A percentile compares a stretch with the other conserved stretches of the same genome.
Evolutionary conservation across 2,113 vertebrate species (phyloP).

Genomic region (Urocolius indicus): DNA sequence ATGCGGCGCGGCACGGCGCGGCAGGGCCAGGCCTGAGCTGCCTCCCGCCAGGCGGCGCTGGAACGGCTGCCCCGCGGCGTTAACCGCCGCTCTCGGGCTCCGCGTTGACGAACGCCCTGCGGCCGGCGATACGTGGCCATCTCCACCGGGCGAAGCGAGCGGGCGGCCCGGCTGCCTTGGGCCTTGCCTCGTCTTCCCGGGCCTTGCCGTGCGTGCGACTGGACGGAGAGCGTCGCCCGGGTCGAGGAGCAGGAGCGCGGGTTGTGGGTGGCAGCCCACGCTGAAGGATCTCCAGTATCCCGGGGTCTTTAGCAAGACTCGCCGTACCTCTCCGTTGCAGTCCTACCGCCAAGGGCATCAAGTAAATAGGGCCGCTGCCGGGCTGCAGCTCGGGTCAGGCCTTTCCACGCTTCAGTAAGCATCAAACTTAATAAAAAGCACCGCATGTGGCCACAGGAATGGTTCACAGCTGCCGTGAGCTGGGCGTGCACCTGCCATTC

Average conservation of each 20-base stretch:
- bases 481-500: accelerated
- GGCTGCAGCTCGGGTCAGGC: too few relatives aligned
- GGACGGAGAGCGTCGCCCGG: too few relatives aligned
- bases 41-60: not conserved
- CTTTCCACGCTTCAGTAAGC: accelerated
- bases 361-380: accelerated
- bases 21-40: not conserved
- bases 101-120: not conserved
- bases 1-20: not conserved
- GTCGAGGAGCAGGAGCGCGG: accelerated
- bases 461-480: not conserved
- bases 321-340: accelerated
- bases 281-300: accelerated
- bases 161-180: too few relatives aligned
- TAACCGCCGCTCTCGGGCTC: not conserved
- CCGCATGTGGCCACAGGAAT: accelerated
- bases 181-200: not conserved
- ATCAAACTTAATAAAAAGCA: accelerated
- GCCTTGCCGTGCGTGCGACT: accelerated
- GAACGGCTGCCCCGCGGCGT: too few relatives aligned
- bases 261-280: too few relatives aligned
- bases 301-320: accelerated
- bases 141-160: not conserved
- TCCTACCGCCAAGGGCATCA: accelerated
- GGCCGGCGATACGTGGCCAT: not conserved